Evolutionary conservation across 2,113 vertebrate species (phyloP).

Genomic region (Paracanthobrama guichenoti): DNA sequence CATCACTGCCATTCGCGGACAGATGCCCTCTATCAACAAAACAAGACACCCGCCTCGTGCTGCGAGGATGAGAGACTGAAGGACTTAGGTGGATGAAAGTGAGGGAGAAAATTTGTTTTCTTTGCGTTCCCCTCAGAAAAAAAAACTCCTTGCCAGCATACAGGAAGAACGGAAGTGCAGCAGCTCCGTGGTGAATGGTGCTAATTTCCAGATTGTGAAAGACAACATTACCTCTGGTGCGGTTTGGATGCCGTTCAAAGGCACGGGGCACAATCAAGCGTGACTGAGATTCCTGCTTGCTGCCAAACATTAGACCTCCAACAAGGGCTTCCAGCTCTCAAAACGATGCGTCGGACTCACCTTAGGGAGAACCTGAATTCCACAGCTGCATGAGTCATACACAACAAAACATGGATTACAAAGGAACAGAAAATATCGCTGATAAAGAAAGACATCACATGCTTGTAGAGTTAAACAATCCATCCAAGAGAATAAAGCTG

Average conservation of each 20-base stretch:
- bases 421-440: not conserved
- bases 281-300: not conserved
- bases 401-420: constrained; percentile 3
- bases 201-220: constrained; percentile 18
- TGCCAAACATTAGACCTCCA: constrained; percentile 34
- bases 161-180: not conserved
- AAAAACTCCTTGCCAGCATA: constrained; percentile 9
- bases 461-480: constrained; percentile 4
- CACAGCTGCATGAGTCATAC: constrained; percentile 10
- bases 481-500: not conserved
- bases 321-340: constrained; percentile 31
- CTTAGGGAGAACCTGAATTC: constrained; percentile 25
- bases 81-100: not conserved
- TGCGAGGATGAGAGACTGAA: constrained; percentile 57
- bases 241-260: constrained; percentile 44
- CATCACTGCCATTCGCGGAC: constrained; percentile 63
- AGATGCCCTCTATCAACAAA: constrained; percentile 62
- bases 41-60: constrained; percentile 64
- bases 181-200: not conserved
- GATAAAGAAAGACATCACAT: not conserved
- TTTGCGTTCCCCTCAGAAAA: not conserved
- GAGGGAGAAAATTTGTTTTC: constrained; percentile 31
- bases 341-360: not conserved
- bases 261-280: not conserved
- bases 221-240: constrained; percentile 28